Evolutionary conservation across 2,888 invertebrate species (phyloP), one percentile per base, ranked within the genome.

Genomic region (Cancer borealis): DNA sequence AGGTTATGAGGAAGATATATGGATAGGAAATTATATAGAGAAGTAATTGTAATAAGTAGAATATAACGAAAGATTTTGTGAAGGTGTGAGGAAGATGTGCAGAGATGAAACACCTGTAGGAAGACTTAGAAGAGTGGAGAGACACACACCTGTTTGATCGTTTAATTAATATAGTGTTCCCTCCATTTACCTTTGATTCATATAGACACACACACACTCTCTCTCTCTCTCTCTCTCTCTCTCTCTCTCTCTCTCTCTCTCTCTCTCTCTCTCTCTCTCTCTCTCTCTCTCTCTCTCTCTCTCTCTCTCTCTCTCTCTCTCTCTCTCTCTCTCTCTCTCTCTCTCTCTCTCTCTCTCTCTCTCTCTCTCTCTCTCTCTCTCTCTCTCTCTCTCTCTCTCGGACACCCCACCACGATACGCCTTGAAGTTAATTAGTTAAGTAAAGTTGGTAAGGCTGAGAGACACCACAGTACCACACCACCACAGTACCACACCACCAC

Each of bases 341-440:
- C 30, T 54, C 54, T 26, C 30, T 90, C 45, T 10, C 14, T 3
- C 12, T 4, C 17, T 4, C 26, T 26, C 54, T 54, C 26, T 26
- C 54, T 26, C 90, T 90, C 90, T 54, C 54, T 54, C 54, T 54
- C 54, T 54, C 90, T 49, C 90, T 54, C 90, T 54, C 88, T 89
- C 88, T 46, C 88, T 47, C 17, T 88, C 88, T 8, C 88, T 21
- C 45, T 46, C 88, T 21, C 88, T 21, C 30, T 17, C 47, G 45
- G 46, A n/a, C n/a, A 8, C 21, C 14, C 21, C 14, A n/a, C 14
- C 73, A 21, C 21, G 14, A n/a, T 6, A 17, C 73, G 73, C 73
- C 30, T 79, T 79, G 30, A 66, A 79, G 30, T 79, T 79, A 79
- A 79, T 79, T 79, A 79, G 79, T 79, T 79, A 30, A 30, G 30